Base-by-base conservation (phyloP, 2,113 vertebrate genomes). In the Cygnus atratus region DNA sequence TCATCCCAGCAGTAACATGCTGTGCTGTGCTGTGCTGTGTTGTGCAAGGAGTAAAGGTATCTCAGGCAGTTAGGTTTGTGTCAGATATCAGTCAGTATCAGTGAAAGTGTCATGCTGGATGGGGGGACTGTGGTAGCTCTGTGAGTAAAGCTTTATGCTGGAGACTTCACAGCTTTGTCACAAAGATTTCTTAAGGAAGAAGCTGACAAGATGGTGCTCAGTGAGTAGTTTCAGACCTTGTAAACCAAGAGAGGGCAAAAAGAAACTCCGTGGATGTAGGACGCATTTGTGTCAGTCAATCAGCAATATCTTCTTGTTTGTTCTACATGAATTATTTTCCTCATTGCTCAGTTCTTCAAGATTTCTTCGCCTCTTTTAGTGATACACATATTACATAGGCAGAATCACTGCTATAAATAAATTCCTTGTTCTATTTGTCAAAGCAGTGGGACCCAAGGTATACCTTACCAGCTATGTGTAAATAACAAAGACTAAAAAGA, bases 141-240 rank as follows among this genome's bases (percentile, higher is more conserved):
- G 72, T 67, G 50, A 81, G 46, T 58, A 43, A 73, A 76, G 55
- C 70, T 88, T 95, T 95, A 79, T 79, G 88, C 63, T 77, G 57
- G 57, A 95, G 85, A 67, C 8, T 92, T 91, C 62, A 90, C 26
- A 84, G 16, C 43, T 93, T 91, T 66, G 63, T 85, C 86, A 68
- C 76, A 62, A 61, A 80, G 55, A 81, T 88, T 93, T 82, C 93
- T 93, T 84, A 89, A 84, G 86, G 82, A 97, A 81, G 94, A 92
- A 66, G n/a, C 59, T 44, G 77, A 76, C 94, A 95, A 43, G 39
- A 77, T 57, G 37, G 79, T 62, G 41, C 82, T 91, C 63, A 72
- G 79, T 88, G 81, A 92, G 87, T 93, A 82, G 90, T 63, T 93
- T 90, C 82, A 91, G 84, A 61, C 25, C 84, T 18, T 33, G 15